Evolutionary conservation across 2,888 invertebrate genomes (phyloP).

Genomic region (Pammene aurita): DNA sequence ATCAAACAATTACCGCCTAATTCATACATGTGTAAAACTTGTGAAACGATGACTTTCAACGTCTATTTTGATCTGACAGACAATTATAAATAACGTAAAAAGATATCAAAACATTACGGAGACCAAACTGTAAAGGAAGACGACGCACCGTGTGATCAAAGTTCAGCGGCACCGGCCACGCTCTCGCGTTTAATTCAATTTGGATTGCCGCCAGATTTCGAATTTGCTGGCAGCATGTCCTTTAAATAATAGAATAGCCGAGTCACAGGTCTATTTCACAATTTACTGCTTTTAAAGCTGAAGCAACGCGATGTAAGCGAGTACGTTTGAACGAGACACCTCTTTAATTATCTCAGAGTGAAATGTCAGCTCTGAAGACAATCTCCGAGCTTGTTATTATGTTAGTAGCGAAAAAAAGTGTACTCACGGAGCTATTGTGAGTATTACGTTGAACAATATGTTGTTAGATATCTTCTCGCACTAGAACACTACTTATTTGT

Average conservation of each 20-base stretch:
- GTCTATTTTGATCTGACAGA: too few relatives aligned
- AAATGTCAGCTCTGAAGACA: constrained; percentile 19
- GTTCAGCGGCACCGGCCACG: constrained; percentile 62
- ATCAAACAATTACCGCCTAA: too few relatives aligned
- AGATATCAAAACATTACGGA: constrained; percentile 38
- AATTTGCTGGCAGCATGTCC: constrained; percentile 74
- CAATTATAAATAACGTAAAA: constrained; percentile 8
- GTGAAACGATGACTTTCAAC: too few relatives aligned
- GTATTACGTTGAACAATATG: too few relatives aligned
- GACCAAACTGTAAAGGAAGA: constrained; percentile 45
- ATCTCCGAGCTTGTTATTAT: neutral
- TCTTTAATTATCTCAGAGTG: constrained; percentile 25
- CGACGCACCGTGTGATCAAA: constrained; percentile 68
- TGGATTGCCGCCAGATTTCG: constrained; percentile 76
- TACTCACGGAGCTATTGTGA: neutral
- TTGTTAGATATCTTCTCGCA: too few relatives aligned
- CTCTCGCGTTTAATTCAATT: constrained; percentile 78
- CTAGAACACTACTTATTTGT: too few relatives aligned
- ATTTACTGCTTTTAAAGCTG: constrained; percentile 47
- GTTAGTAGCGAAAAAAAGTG: neutral
- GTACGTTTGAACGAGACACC: constrained; percentile 28
- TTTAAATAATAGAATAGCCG: constrained; percentile 76
- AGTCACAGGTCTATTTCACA: constrained; percentile 60
- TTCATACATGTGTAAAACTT: too few relatives aligned
- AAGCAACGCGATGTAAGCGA: constrained; percentile 21